A percentile compares a stretch with the other conserved stretches of the same genome.
Conservation (phyloP, 2,888 invertebrate genomes). For the Diogma glabrata region DNA sequence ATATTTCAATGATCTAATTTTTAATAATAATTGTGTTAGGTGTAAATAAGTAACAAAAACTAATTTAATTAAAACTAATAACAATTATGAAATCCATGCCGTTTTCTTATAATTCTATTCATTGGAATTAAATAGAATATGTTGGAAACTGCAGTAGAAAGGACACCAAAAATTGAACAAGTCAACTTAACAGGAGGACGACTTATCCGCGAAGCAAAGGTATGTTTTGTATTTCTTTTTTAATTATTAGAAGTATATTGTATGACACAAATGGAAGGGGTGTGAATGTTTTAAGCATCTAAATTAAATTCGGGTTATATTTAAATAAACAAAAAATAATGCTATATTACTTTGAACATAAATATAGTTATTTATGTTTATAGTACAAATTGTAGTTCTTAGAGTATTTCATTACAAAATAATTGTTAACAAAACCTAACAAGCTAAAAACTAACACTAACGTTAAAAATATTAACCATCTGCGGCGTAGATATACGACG, state of each 20-base stretch:
- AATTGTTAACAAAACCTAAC: neutral
- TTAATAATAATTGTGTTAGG: too few relatives aligned
- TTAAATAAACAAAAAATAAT: constrained; percentile 4
- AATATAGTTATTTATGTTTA: too few relatives aligned
- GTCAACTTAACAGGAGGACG: constrained; percentile 92
- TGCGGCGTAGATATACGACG: constrained; percentile 33
- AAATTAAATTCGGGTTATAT: constrained; percentile 5
- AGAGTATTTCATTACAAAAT: too few relatives aligned
- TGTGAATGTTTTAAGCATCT: constrained; percentile 2
- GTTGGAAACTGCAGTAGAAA: constrained; percentile 85
- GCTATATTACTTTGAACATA: neutral
- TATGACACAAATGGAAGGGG: neutral
- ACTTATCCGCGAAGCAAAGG: constrained; percentile 96
- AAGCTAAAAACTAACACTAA: constrained; percentile 8
- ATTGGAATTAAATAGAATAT: constrained; percentile 52
- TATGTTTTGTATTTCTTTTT: constrained; percentile 36
- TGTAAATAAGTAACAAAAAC: too few relatives aligned
- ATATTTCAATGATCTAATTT: too few relatives aligned
- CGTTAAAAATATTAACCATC: constrained; percentile 6
- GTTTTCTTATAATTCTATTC: too few relatives aligned
- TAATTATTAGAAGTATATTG: too few relatives aligned
- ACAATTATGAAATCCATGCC: too few relatives aligned
- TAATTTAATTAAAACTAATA: too few relatives aligned
- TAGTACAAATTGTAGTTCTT: too few relatives aligned
- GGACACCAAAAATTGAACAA: constrained; percentile 87